These are phyloP conservation scores for Rugalucina vietnamica DNA, from an alignment of 2,888 invertebrate genomes.

Conservation along the genomic window DNA sequence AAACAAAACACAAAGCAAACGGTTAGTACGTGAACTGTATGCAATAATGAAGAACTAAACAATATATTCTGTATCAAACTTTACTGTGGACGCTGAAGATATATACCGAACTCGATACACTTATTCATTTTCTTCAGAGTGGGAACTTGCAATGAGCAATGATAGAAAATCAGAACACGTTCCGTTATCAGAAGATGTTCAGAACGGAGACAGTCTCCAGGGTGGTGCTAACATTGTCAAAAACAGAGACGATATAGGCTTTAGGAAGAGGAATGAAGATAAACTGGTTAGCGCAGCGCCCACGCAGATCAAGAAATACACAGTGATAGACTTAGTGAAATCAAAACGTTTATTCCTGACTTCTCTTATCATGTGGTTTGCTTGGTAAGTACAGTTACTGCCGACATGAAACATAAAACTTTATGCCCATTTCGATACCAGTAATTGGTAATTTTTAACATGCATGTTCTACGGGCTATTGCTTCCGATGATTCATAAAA, in stretches of 20 bases:
- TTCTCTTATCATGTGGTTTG: constrained; percentile 66
- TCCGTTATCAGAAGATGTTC: not conserved
- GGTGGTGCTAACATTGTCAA: not conserved
- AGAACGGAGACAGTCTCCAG: not conserved
- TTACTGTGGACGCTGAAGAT: too few species aligned
- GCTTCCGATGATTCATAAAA: too few species aligned
- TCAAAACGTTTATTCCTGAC: constrained; percentile 59
- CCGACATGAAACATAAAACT: too few species aligned
- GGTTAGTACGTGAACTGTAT: too few species aligned
- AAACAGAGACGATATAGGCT: not conserved
- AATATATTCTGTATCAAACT: too few species aligned
- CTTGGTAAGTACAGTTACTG: constrained; percentile 62
- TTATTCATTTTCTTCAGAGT: not conserved
- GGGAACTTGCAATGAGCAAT: not conserved
- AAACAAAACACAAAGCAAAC: too few species aligned
- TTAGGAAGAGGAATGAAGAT: not conserved
- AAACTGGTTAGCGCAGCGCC: too few species aligned
- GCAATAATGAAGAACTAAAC: too few species aligned
- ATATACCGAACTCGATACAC: too few species aligned
- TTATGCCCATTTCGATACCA: too few species aligned
- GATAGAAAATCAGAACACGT: not conserved
- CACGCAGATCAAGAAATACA: constrained; percentile 50
- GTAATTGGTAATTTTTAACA: too few species aligned
- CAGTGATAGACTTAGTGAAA: constrained; percentile 63
- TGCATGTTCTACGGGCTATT: too few species aligned